phyloP scores from a whole-genome alignment of 2,888 invertebrate genomes.

The Rhagophthalmus giganteus region DNA sequence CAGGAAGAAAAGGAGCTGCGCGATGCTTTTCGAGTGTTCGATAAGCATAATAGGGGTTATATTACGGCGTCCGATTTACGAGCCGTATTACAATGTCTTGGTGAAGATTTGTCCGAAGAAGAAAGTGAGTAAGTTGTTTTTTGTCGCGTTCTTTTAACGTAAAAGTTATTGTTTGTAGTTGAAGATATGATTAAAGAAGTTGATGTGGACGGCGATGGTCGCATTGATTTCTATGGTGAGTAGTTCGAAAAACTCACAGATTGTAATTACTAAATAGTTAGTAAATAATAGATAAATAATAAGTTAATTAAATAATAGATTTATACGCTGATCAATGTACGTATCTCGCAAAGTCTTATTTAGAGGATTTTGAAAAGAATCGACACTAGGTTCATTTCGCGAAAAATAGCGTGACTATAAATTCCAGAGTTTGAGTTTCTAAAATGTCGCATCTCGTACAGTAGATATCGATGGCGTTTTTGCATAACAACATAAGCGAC shows the following conservation, averaged over 20 bases:
- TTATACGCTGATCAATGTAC: too few relatives aligned
- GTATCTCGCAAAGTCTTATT: too few relatives aligned
- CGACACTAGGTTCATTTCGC: too few relatives aligned
- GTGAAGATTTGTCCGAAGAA: conserved; percentile 86
- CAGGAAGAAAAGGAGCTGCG: conserved; percentile 81
- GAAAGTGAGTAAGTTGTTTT: conserved; percentile 70
- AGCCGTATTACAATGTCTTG: conserved; percentile 85
- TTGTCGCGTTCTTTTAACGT: not conserved
- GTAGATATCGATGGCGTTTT: too few relatives aligned
- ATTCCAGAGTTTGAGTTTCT: too few relatives aligned
- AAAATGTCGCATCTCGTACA: too few relatives aligned
- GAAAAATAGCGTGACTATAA: too few relatives aligned
- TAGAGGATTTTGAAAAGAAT: too few relatives aligned
- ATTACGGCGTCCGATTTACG: conserved; percentile 86
- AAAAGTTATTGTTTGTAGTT: conserved; percentile 60
- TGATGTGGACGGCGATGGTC: conserved; percentile 91
- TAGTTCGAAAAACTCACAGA: not conserved
- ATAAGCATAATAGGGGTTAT: conserved; percentile 90
- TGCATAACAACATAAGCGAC: too few relatives aligned
- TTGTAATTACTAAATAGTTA: not conserved
- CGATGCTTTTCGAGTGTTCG: conserved; percentile 87
- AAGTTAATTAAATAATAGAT: not conserved
- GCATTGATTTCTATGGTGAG: conserved; percentile 89
- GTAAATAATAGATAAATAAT: not conserved
- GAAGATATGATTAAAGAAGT: conserved; percentile 97